A percentile compares a stretch with the other conserved stretches of the same genome.
Evolutionary conservation across 2,113 vertebrate species (phyloP).

Genomic region (Pungitius pungitius): DNA sequence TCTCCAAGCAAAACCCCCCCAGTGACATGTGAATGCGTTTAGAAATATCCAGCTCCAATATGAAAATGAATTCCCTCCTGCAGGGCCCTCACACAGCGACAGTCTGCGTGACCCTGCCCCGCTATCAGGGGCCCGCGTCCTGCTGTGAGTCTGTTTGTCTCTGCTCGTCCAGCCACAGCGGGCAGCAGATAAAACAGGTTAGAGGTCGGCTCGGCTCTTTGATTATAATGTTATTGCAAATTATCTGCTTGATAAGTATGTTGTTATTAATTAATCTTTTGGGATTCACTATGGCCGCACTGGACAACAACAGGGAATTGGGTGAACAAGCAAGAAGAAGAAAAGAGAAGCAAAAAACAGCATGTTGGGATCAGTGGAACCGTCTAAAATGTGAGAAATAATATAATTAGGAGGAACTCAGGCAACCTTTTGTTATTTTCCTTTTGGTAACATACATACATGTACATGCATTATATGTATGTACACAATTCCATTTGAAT

Average conservation of each 20-base stretch:
- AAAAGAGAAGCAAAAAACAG: background rate
- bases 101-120: constrained; percentile 45
- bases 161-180: constrained; percentile 58
- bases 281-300: constrained; percentile 22
- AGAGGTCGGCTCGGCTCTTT: constrained; percentile 63
- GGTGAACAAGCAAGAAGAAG: background rate
- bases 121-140: constrained; percentile 56
- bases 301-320: background rate
- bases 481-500: too few species aligned
- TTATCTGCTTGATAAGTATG: constrained; percentile 70
- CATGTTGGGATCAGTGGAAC: background rate
- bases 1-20: too few species aligned
- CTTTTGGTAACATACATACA: background rate
- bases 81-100: background rate
- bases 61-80: background rate
- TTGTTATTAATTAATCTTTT: constrained; percentile 69
- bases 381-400: background rate
- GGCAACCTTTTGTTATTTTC: background rate
- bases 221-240: constrained; percentile 71
- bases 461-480: background rate
- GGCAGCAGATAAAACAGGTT: constrained; percentile 61
- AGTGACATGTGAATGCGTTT: background rate
- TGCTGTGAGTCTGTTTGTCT: constrained; percentile 65
- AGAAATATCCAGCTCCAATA: background rate
- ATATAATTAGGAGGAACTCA: background rate